phyloP scores from a whole-genome alignment of 2,113 vertebrate genomes.

The Asarcornis scutulata region DNA sequence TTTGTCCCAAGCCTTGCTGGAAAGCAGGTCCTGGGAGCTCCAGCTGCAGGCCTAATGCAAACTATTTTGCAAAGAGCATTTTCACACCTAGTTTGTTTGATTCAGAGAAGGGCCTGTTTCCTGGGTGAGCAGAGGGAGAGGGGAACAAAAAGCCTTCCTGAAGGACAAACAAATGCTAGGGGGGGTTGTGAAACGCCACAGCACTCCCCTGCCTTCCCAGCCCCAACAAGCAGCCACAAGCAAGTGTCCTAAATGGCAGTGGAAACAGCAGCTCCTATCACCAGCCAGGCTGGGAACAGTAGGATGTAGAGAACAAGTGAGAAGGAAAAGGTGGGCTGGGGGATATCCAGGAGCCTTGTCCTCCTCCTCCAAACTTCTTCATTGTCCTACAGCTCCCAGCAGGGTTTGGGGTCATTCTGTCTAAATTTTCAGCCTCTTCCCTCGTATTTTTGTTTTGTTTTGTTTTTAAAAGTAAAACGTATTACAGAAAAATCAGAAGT shows the following conservation, averaged over 20 bases:
- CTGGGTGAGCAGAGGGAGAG: neutral
- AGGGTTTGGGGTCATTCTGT: neutral
- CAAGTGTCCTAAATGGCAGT: neutral
- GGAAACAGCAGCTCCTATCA: neutral
- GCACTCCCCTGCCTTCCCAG: neutral
- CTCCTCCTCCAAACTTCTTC: neutral
- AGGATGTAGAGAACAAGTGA: neutral
- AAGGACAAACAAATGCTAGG: neutral
- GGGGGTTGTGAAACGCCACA: neutral
- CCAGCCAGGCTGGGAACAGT: neutral
- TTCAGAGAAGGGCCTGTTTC: neutral
- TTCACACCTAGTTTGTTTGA: neutral
- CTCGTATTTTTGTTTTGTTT: neutral
- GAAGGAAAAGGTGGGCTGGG: neutral
- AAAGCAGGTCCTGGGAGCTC: neutral
- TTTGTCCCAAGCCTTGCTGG: neutral
- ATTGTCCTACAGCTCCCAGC: rapidly evolving
- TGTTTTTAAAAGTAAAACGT: neutral
- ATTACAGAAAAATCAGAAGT: neutral
- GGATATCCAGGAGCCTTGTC: neutral
- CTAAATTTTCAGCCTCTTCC: neutral
- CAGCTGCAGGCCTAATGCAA: neutral
- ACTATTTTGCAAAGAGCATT: neutral
- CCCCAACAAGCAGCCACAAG: neutral
- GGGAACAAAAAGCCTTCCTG: neutral